Evolutionary conservation across 2,888 invertebrate genomes (phyloP), one percentile per base, ranked within the genome.

Genomic region (Rotaria macrura): DNA sequence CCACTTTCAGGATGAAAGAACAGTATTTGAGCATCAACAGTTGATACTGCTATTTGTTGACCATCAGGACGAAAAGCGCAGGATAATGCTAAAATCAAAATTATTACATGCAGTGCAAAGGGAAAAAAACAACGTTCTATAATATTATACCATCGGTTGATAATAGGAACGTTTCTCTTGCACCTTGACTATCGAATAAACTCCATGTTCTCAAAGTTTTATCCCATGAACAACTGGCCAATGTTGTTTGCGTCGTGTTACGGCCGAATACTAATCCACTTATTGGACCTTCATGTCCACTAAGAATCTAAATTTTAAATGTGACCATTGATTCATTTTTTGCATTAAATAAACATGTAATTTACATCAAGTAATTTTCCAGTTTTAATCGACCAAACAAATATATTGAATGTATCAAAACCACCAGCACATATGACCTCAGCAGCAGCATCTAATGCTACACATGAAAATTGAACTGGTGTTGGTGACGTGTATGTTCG

Each of bases 381-480:
- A 83, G 95, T 94, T 92, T 97, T 95, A 89, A 98, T 92, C 10
- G 96, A 96, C 98, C 98, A 99, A 38, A 99, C 92, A 92, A 94
- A 98, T 87, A 99, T 94, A 89, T 97, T 96, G 91, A 97, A 99
- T 47, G 94, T 93, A 90, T 98, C 97, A 89, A 95, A 95, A 0
- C 96, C 96, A 0, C 97, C 97, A 10, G 99, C 97, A 25, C 95
- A 96, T 72, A 98, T 94, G 87, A 99, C 93, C 90, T 99, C 97
- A 29, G 96, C 94, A 88, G 95, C 95, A 6, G 93, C 92, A 91
- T 99, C 99, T 20, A 98, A 91, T 0, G 86, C 74, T 34, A 86
- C 34, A 83, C 86, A 86, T 23, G 95, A 93, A 91, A 99, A 96
- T 91, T 99, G 98, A 0, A 95, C 95, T 0, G 95, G 94, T 84